These are phyloP conservation scores for Hydropsyche betteni DNA, from an alignment of 2,888 invertebrate genomes.

Conservation along the genomic window DNA sequence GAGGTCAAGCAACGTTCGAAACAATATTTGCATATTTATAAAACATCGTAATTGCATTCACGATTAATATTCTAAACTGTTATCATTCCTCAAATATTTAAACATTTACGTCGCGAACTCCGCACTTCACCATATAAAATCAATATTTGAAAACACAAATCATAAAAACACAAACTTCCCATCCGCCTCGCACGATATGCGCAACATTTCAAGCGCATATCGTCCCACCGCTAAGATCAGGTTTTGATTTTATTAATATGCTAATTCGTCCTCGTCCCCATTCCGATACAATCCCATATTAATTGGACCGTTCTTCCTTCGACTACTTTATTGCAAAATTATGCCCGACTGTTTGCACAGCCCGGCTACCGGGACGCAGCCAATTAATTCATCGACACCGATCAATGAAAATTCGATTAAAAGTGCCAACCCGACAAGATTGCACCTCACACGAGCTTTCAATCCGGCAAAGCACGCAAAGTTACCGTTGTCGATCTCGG, in stretches of 20 bases:
- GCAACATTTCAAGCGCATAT: too few species aligned
- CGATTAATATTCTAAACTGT: background rate
- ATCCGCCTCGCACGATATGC: too few species aligned
- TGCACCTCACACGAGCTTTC: background rate
- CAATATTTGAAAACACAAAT: background rate
- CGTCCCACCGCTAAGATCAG: background rate
- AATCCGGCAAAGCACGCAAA: background rate
- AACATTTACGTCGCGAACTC: too few species aligned
- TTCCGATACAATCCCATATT: slow-evolving; percentile 40
- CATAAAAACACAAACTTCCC: too few species aligned
- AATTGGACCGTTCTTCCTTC: slow-evolving; percentile 23
- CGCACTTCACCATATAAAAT: background rate
- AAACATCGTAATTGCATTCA: too few species aligned
- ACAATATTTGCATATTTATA: background rate
- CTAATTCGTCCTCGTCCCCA: slow-evolving; percentile 44
- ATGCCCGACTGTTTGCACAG: slow-evolving; percentile 33
- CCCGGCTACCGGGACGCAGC: background rate
- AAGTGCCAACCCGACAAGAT: background rate
- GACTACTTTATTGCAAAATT: slow-evolving; percentile 38
- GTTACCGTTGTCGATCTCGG: too few species aligned
- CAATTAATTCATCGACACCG: slow-evolving; percentile 14
- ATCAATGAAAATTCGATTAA: background rate
- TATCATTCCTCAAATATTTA: too few species aligned
- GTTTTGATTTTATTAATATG: slow-evolving; percentile 47
- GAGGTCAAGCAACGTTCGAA: background rate